Evolutionary conservation across 2,888 invertebrate genomes (phyloP).

Genomic region (Pinctada fucata): DNA sequence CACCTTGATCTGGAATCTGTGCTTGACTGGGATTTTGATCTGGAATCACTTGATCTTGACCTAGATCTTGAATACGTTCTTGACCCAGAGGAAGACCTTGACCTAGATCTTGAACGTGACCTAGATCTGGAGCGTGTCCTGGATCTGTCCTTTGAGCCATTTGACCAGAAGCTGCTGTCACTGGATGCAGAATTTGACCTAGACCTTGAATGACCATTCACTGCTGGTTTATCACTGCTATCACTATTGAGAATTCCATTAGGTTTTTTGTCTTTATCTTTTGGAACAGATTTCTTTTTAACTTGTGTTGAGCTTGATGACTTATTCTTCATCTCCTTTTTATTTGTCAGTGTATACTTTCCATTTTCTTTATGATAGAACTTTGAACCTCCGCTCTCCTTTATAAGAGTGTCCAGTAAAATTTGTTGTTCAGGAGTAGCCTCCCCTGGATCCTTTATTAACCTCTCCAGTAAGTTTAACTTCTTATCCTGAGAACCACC

Average conservation of each 20-base stretch:
- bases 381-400: slow-evolving; percentile 23
- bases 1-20: slow-evolving; percentile 27
- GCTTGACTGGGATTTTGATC: slow-evolving; percentile 23
- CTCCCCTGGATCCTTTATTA: slow-evolving; percentile 51
- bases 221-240: background rate
- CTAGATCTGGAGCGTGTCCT: slow-evolving; percentile 28
- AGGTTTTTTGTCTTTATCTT: slow-evolving; percentile 11
- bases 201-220: slow-evolving; percentile 23
- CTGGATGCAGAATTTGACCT: slow-evolving; percentile 26
- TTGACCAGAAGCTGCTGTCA: slow-evolving; percentile 30
- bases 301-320: background rate
- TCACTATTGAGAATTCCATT: background rate
- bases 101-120: slow-evolving; percentile 23
- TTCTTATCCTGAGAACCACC: slow-evolving; percentile 25
- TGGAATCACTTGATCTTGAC: slow-evolving; percentile 40
- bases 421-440: slow-evolving; percentile 25
- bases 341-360: background rate
- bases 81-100: slow-evolving; percentile 38
- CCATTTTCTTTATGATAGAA: slow-evolving; percentile 24
- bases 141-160: slow-evolving; percentile 21
- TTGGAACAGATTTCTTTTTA: background rate
- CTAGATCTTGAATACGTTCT: slow-evolving; percentile 42
- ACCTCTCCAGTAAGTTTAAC: slow-evolving; percentile 50
- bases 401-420: slow-evolving; percentile 30
- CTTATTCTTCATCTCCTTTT: background rate